Conservation (phyloP, 1,140 invertebrate genomes). For the Rhizoglyphus robini region DNA sequence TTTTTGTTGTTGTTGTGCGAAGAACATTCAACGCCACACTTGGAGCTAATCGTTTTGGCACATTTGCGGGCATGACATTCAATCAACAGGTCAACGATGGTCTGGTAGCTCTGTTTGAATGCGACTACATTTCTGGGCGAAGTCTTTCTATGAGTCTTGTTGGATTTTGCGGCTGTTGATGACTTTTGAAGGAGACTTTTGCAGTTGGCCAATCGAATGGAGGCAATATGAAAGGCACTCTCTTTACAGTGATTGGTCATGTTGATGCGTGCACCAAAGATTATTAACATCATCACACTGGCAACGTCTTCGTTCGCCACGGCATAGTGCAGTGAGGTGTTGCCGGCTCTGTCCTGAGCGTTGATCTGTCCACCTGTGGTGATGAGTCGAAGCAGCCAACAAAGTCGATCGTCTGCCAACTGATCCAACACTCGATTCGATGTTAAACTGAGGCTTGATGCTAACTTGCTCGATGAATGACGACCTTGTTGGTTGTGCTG, state of each 20-base stretch:
- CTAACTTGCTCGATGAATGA: neutral
- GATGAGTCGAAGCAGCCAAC: slow-evolving; percentile 4
- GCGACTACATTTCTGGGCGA: neutral
- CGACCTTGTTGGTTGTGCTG: neutral
- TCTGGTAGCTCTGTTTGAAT: neutral
- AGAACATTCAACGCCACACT: neutral
- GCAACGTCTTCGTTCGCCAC: neutral
- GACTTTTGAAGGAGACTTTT: neutral
- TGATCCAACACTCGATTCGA: neutral
- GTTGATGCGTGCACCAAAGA: neutral
- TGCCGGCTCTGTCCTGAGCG: neutral
- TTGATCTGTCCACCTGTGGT: neutral
- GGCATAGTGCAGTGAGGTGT: neutral
- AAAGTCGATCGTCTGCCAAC: neutral
- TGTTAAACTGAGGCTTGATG: no score
- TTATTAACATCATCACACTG: neutral
- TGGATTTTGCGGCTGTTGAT: neutral
- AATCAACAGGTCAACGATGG: neutral
- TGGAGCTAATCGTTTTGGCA: neutral
- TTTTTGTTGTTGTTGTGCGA: neutral
- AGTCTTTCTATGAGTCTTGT: neutral
- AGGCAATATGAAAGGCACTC: neutral
- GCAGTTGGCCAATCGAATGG: neutral
- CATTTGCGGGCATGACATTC: neutral
- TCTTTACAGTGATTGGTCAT: neutral